phyloP scores from a whole-genome alignment of 2,888 invertebrate genomes.

The Ctenicera cuprea region DNA sequence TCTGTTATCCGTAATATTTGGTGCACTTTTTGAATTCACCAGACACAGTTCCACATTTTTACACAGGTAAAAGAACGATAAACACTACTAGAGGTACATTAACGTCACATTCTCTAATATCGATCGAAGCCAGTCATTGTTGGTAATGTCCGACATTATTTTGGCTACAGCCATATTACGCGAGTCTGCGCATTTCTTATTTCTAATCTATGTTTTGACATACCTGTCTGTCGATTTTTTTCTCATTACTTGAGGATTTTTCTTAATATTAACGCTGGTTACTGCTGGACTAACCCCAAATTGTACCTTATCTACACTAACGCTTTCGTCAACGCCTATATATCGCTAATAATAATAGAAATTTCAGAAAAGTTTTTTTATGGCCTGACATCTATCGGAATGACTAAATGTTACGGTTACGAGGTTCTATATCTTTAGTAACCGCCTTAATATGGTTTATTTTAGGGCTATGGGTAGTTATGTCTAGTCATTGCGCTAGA shows the following conservation, averaged over 20 bases:
- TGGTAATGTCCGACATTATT: slow-evolving; percentile 73
- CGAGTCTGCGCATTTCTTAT: slow-evolving; percentile 79
- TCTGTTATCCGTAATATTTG: slow-evolving; percentile 64
- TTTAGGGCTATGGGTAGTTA: no score
- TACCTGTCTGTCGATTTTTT: slow-evolving; percentile 27
- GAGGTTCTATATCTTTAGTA: no score
- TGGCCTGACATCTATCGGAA: neutral
- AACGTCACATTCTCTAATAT: slow-evolving; percentile 73
- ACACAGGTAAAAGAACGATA: slow-evolving; percentile 64
- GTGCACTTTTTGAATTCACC: slow-evolving; percentile 62
- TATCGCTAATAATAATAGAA: slow-evolving; percentile 7
- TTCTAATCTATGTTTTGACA: slow-evolving; percentile 57
- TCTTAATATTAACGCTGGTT: neutral
- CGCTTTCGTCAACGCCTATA: slow-evolving; percentile 7
- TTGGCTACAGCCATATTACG: slow-evolving; percentile 78
- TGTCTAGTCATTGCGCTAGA: no score
- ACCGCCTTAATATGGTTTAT: no score
- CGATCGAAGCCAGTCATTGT: slow-evolving; percentile 77
- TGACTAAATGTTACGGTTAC: no score
- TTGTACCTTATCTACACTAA: neutral
- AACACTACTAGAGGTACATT: slow-evolving; percentile 69
- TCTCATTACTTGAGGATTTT: slow-evolving; percentile 1
- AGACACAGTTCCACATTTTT: slow-evolving; percentile 67
- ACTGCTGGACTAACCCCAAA: neutral
- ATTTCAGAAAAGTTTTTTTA: neutral